Evolutionary conservation across 2,888 invertebrate genomes (phyloP), one percentile per base, ranked within the genome.

Genomic region (Leptinotarsa tumamoca): DNA sequence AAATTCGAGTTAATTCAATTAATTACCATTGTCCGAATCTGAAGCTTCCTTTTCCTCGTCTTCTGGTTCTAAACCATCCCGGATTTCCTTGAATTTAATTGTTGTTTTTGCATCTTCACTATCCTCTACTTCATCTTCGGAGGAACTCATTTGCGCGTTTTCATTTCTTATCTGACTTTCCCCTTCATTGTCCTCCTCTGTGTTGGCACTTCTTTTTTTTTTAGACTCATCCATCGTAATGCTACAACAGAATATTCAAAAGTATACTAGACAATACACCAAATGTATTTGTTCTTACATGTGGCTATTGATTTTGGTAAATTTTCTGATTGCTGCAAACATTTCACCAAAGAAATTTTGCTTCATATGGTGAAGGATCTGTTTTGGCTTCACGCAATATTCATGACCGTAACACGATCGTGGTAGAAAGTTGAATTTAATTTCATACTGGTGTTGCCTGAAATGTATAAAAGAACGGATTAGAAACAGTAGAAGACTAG

Each of bases 381-480:
- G 89, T 58, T 90, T 89, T 0, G 96, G 95, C 70, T 91, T 93
- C 2, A 96, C 91, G 69, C 91, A 89, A 82, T 93, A 95, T 70
- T 94, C 92, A 3, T 92, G 90, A 82, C 93, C 93, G 85, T 98
- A 98, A 51, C 92, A 92, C 27, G 92, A 89, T 61, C 93, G 89
- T 0, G 95, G 95, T 72, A 98, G 89, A 86, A 96, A 96, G 43
- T 91, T 88, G 80, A 97, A 93, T 13, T 89, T 91, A 80, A 98
- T 87, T 0, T 90, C 91, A 80, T 95, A 95, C 68, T 91, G 90
- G 78, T 95, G 88, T 71, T 87, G 86, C 78, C 91, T 88, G 58
- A 80, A 85, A 86, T 43, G 1, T 43, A 50, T 63, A 54, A 56
- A 56, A 52, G 4, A 52, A 18, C 15, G 5, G 1, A 50, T 68